Evolutionary conservation across 2,797 vertebrate genomes (phyloP).

Genomic region (Danio aesculapii): DNA sequence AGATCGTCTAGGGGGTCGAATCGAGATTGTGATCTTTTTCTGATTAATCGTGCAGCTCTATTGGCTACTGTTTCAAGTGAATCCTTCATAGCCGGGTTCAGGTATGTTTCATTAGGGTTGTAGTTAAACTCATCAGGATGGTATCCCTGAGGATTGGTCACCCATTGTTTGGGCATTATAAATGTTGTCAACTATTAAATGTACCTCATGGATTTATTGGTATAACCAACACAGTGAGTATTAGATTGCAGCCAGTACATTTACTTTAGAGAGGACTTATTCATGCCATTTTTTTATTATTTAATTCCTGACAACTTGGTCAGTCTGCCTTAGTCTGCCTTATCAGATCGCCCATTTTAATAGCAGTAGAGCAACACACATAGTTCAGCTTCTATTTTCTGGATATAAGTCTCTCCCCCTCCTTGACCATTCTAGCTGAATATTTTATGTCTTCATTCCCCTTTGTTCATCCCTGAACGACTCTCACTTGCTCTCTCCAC

Average conservation of each 20-base stretch:
- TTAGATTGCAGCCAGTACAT: background rate
- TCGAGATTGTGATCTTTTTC: too few relatives aligned
- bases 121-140: background rate
- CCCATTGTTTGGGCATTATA: background rate
- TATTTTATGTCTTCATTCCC: conserved; percentile 50
- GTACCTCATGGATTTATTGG: background rate
- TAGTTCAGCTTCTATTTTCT: background rate
- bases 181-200: background rate
- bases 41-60: too few relatives aligned
- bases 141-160: background rate
- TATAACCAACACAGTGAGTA: background rate
- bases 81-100: background rate
- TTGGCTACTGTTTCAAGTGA: background rate
- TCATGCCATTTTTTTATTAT: background rate
- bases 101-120: background rate
- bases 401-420: conserved; percentile 3
- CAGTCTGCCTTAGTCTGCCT: background rate
- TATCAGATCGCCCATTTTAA: conserved; percentile 18
- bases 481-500: conserved; percentile 36
- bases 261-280: background rate
- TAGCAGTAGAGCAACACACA: background rate
- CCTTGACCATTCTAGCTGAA: conserved; percentile 32
- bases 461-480: background rate
- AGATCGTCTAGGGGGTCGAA: too few relatives aligned
- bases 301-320: background rate